A percentile compares a stretch with the other conserved stretches of the same genome.
Evolutionary conservation across 1,140 invertebrate genomes (phyloP).

Genomic region (Zelostemma sp.): DNA sequence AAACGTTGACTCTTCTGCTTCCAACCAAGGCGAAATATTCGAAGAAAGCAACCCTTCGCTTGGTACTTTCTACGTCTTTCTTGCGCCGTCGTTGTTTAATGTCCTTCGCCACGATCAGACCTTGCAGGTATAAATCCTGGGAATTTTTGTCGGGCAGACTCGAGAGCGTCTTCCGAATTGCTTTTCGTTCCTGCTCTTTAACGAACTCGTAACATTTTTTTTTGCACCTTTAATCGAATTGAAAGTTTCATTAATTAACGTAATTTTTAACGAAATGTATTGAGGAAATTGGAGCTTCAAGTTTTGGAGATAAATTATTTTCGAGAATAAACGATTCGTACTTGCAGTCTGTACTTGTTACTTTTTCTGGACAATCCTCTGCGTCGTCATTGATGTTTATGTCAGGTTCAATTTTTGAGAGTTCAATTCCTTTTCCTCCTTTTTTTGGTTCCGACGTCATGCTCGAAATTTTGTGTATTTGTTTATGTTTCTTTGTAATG

Average conservation of each 20-base stretch:
- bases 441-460: too few relatives aligned
- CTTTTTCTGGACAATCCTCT: too few relatives aligned
- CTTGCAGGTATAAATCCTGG: neutral
- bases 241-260: too few relatives aligned
- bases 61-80: neutral
- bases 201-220: neutral
- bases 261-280: too few relatives aligned
- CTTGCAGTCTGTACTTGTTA: too few relatives aligned
- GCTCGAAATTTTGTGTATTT: too few relatives aligned
- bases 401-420: too few relatives aligned
- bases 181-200: neutral
- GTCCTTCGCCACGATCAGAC: neutral
- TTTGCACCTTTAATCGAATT: neutral
- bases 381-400: too few relatives aligned
- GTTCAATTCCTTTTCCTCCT: too few relatives aligned
- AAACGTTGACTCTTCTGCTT: neutral
- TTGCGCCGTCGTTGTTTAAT: neutral
- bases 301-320: neutral
- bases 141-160: neutral
- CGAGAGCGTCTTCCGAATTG: neutral
- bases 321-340: too few relatives aligned
- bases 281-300: too few relatives aligned
- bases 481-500: too few relatives aligned
- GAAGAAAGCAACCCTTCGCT: neutral
- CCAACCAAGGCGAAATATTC: neutral